These are phyloP conservation scores for Leucoptera coffeella DNA, from an alignment of 2,888 invertebrate genomes.

Conservation along the genomic window DNA sequence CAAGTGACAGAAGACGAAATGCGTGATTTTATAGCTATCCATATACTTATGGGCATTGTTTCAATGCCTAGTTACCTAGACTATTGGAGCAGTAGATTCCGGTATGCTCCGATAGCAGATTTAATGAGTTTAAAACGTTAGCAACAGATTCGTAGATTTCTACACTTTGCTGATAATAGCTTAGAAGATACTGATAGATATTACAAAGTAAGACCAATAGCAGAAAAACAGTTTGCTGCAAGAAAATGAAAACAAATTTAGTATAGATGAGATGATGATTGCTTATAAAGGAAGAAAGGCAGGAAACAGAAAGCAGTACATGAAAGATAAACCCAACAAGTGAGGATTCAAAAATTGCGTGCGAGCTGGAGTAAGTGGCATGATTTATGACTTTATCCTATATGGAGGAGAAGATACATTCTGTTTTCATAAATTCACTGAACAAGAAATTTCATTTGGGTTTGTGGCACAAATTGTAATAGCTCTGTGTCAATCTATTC, in stretches of 20 bases:
- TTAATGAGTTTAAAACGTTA: slow-evolving; percentile 7
- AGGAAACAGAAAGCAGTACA: background rate
- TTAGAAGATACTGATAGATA: slow-evolving; percentile 6
- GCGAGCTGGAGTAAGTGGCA: background rate
- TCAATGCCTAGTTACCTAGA: slow-evolving; percentile 7
- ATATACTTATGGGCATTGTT: slow-evolving; percentile 7
- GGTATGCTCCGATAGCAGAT: slow-evolving; percentile 6
- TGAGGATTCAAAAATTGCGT: background rate
- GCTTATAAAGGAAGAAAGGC: background rate
- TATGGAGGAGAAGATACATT: background rate
- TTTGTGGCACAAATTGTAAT: background rate
- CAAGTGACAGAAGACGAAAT: slow-evolving; percentile 6
- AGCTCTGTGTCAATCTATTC: background rate
- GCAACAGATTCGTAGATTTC: slow-evolving; percentile 6
- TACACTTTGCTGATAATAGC: slow-evolving; percentile 6
- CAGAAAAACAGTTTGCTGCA: slow-evolving; percentile 2
- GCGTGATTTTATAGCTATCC: slow-evolving; percentile 6
- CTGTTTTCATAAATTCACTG: background rate
- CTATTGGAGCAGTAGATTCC: slow-evolving; percentile 6
- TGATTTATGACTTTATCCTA: background rate
- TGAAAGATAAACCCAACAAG: background rate
- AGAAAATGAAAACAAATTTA: background rate
- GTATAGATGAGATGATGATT: background rate
- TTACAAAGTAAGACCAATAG: slow-evolving; percentile 7
- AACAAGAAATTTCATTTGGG: background rate